phyloP scores from a whole-genome alignment of 2,113 vertebrate genomes.

The Pavo muticus region DNA sequence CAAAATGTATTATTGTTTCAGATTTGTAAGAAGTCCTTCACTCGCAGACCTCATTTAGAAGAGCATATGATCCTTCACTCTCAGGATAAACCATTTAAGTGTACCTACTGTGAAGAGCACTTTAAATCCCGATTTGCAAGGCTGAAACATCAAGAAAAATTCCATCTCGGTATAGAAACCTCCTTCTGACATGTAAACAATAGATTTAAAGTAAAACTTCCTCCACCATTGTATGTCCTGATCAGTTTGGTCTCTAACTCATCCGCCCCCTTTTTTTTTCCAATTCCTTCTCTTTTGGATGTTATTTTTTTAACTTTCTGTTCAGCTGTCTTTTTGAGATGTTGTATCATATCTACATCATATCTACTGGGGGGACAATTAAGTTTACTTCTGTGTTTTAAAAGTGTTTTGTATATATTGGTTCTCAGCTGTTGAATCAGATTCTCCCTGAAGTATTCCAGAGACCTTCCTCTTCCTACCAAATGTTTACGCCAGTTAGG shows the following conservation, averaged over 20 bases:
- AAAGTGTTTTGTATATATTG: background rate
- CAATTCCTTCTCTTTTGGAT: background rate
- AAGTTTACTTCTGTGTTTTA: background rate
- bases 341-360: background rate
- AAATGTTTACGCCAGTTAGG: background rate
- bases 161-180: slow-evolving; percentile 87
- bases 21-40: slow-evolving; percentile 97
- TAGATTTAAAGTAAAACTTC: slow-evolving; percentile 48
- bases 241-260: background rate
- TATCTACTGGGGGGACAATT: background rate
- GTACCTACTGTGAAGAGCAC: slow-evolving; percentile 94
- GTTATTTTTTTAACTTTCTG: background rate
- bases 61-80: slow-evolving; percentile 99
- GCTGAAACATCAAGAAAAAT: slow-evolving; percentile 97
- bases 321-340: background rate
- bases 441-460: background rate
- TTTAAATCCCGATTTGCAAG: slow-evolving; percentile 97
- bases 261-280: background rate
- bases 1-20: slow-evolving; percentile 61
- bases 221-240: background rate
- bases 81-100: slow-evolving; percentile 97
- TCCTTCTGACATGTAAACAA: slow-evolving; percentile 49
- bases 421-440: background rate
- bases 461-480: background rate
- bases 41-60: slow-evolving; percentile 92